Evolutionary conservation across 2,888 invertebrate genomes (phyloP).

Genomic region (Drosophila borealis): DNA sequence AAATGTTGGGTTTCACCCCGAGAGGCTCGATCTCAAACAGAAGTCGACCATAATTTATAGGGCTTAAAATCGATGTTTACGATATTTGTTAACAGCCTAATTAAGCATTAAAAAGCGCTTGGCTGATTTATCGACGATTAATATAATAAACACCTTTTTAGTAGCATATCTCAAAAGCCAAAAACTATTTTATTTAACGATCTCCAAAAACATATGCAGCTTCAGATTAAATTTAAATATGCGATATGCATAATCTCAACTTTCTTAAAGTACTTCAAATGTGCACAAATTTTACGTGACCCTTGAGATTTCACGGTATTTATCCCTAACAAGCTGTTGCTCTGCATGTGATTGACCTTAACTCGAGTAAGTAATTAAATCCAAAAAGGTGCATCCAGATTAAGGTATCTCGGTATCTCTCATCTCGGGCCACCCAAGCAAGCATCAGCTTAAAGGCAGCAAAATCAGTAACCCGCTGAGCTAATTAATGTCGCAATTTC

Average conservation of each 20-base stretch:
- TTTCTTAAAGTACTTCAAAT: not conserved
- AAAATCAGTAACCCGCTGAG: conserved; percentile 1
- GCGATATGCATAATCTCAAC: not conserved
- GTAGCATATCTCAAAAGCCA: no score
- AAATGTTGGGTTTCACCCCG: conserved; percentile 2
- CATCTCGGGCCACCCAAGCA: conserved; percentile 22
- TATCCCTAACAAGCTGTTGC: not conserved
- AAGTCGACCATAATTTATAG: conserved; percentile 17
- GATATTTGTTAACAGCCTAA: conserved; percentile 11
- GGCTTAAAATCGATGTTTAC: conserved; percentile 14
- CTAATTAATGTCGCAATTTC: not conserved
- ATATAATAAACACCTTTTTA: not conserved
- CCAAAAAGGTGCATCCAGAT: conserved; percentile 4
- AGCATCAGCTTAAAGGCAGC: not conserved
- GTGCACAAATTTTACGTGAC: not conserved
- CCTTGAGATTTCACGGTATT: not conserved
- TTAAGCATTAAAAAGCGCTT: conserved; percentile 10
- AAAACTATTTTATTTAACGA: no score
- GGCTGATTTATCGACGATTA: conserved; percentile 26
- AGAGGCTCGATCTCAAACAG: conserved; percentile 23
- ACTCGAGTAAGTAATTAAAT: conserved; percentile 17
- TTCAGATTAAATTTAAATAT: no score
- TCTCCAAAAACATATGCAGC: no score
- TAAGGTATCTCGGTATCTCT: not conserved
- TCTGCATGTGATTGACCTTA: conserved; percentile 36